Conservation (phyloP, 2,113 vertebrate species). For the Campylomormyrus numenius region DNA sequence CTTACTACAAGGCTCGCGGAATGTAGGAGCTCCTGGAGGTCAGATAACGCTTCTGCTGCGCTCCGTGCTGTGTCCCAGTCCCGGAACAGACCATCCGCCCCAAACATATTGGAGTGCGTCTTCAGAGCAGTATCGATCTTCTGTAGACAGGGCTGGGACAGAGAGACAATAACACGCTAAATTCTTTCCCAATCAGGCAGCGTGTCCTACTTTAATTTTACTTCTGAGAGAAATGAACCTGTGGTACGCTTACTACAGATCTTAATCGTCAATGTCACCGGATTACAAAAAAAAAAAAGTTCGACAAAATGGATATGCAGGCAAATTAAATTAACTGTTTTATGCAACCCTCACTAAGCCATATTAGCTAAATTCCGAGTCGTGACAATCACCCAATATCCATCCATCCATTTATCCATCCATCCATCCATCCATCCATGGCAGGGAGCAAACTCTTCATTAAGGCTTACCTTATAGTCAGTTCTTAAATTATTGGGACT, state of each 20-base stretch:
- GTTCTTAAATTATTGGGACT: background rate
- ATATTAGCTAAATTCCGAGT: background rate
- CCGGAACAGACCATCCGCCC: slow-evolving; percentile 21
- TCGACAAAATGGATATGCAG: background rate
- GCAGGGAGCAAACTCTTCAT: background rate
- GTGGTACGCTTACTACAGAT: background rate
- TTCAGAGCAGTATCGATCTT: slow-evolving; percentile 45
- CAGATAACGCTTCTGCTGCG: slow-evolving; percentile 26
- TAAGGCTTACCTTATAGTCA: background rate
- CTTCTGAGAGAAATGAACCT: background rate
- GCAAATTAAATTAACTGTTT: background rate
- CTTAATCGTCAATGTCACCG: background rate
- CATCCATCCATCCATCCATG: background rate
- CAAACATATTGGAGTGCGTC: slow-evolving; percentile 40
- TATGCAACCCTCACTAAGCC: background rate
- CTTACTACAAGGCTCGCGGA: background rate
- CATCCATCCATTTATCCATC: background rate
- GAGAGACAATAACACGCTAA: background rate
- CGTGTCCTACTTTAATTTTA: no score
- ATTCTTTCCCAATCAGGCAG: background rate
- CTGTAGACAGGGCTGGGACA: slow-evolving; percentile 45
- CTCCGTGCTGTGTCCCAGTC: slow-evolving; percentile 18
- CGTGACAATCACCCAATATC: background rate
- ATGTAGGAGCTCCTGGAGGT: slow-evolving; percentile 21
- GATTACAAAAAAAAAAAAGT: background rate